These are phyloP conservation scores for Protomyctophum bolini DNA, from an alignment of 2,113 vertebrate genomes.

Conservation along the genomic window DNA sequence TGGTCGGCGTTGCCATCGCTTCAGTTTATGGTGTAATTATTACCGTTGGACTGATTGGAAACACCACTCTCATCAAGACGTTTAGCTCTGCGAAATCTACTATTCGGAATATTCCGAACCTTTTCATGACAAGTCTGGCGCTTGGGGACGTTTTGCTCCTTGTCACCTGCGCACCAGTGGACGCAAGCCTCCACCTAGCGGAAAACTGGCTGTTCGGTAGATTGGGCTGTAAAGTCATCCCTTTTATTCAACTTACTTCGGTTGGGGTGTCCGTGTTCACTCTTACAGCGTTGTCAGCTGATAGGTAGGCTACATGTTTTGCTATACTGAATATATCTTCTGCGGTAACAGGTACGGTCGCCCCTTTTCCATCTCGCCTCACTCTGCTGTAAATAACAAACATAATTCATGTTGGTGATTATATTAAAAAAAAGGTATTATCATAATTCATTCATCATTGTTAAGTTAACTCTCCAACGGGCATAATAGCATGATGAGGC, in stretches of 20 bases:
- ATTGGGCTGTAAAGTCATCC: conserved; percentile 93
- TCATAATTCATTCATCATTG: no score
- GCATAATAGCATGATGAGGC: no score
- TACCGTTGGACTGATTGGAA: conserved; percentile 89
- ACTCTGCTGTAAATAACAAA: no score
- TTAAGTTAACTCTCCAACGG: no score
- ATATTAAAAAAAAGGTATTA: no score
- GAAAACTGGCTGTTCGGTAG: conserved; percentile 95
- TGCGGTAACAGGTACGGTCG: no score
- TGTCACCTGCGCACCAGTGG: conserved; percentile 95
- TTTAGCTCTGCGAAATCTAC: conserved; percentile 91
- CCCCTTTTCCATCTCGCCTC: no score
- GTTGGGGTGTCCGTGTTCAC: conserved; percentile 98
- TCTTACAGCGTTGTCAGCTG: conserved; percentile 93
- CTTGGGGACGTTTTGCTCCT: conserved; percentile 92
- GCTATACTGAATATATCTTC: no score
- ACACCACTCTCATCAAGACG: conserved; percentile 94
- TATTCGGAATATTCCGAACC: conserved; percentile 89
- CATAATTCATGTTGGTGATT: no score
- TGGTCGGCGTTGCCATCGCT: conserved; percentile 85
- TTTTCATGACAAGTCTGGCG: conserved; percentile 95
- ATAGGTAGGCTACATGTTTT: conserved; percentile 82
- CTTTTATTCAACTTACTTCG: conserved; percentile 96
- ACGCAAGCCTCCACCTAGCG: conserved; percentile 92
- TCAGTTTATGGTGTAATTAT: conserved; percentile 88